Evolutionary conservation across 1,140 invertebrate genomes (phyloP), one percentile per base, ranked within the genome.

Genomic region (Grapholita molesta): DNA sequence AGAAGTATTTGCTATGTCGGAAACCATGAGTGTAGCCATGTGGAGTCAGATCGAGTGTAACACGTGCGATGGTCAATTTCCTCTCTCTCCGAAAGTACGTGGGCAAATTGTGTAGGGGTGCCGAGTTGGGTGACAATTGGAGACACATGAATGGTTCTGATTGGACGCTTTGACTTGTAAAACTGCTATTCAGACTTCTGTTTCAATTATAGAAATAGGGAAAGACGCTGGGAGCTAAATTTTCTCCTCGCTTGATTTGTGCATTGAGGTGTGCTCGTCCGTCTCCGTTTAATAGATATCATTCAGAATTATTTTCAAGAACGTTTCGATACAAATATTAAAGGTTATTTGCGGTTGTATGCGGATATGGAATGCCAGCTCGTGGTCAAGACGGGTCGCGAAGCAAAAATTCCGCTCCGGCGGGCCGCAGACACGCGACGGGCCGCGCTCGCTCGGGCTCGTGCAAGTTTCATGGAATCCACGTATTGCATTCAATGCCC

Each of bases 21-120:
- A 3, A 61, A 9, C 12, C 28, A 61, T 25, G 55, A 25, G 55
- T 55, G 21, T 61, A 61, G 24, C 55, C 25, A 61, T 61, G 55
- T 61, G 55, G 55, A 61, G 55, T 61, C 5, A 25, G 24, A 28
- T 23, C 55, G 55, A 30, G 55, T 32, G 42, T 57, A 69, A 69
- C 80, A 82, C 80, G 80, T 82, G 80, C 75, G 73, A 72, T 74
- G 77, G 70, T 77, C 80, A 80, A 83, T 83, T 83, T 83, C 78
- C 80, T 72, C 68, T 76, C 67, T 15, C 55, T 70, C 48, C 67
- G 28, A 66, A 42, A 65, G 35, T 70, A 75, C 77, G 75, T 70
- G 71, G 71, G 61, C 69, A 53, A 70, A 74, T 74, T 73, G 66
- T 52, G 70, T 66, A 66, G 69, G 67, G 42, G 32, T 64, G 70